These are phyloP conservation scores for Augochlorella aurata DNA, from an alignment of 2,888 invertebrate genomes.

Conservation along the genomic window DNA sequence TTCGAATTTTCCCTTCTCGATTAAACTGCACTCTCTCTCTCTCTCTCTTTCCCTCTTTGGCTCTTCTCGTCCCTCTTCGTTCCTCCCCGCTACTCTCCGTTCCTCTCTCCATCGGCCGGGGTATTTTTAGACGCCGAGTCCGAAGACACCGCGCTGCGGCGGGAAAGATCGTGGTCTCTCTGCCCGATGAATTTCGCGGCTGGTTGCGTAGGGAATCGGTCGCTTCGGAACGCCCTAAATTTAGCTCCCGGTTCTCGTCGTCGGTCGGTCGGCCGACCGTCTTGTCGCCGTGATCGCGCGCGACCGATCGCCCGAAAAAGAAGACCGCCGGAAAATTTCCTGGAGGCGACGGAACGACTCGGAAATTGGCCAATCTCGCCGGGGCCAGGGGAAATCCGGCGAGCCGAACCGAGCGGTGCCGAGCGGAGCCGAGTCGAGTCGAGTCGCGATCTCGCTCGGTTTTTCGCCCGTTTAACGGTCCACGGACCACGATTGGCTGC, in stretches of 20 bases:
- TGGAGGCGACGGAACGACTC: constrained; percentile 47
- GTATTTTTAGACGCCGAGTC: constrained; percentile 42
- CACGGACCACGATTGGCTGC: constrained; percentile 57
- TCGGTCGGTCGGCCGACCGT: neutral
- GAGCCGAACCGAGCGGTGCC: neutral
- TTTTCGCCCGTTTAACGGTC: constrained; percentile 63
- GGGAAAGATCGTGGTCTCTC: constrained; percentile 8
- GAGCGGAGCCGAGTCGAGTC: neutral
- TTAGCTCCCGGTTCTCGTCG: constrained; percentile 4
- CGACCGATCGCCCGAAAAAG: constrained; percentile 27
- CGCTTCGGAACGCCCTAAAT: constrained; percentile 1
- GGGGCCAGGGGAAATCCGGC: constrained; percentile 44
- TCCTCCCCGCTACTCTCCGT: neutral
- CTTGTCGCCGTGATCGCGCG: neutral
- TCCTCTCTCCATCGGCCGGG: neutral
- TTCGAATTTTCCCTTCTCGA: constrained; percentile 48
- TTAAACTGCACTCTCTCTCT: constrained; percentile 27
- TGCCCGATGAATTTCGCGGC: constrained; percentile 14
- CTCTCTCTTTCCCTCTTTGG: neutral
- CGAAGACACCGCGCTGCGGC: constrained; percentile 26
- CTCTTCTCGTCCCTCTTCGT: no score
- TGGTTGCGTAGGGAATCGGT: constrained; percentile 20
- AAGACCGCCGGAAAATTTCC: constrained; percentile 55
- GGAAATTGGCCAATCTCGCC: constrained; percentile 73
- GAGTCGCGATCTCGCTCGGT: constrained; percentile 50